phyloP scores from a whole-genome alignment of 2,888 invertebrate genomes.

The Amblyjoppa proteus region DNA sequence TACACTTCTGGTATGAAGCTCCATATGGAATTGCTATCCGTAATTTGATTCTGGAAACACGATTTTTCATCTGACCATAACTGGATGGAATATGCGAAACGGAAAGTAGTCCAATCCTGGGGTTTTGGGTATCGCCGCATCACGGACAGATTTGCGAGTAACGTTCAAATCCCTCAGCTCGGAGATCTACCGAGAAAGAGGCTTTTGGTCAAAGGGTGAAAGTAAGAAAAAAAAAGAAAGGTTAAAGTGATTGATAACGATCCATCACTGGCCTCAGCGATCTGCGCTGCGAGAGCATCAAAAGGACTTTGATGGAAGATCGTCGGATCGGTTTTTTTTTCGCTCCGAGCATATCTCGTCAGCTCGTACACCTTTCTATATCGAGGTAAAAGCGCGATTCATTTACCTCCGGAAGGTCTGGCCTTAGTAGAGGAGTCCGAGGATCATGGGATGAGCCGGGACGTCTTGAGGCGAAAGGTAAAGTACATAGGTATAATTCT shows the following conservation, averaged over 20 bases:
- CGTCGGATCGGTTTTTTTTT: conserved; percentile 34
- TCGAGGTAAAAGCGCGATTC: conserved; percentile 46
- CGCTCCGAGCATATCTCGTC: background rate
- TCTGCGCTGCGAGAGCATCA: conserved; percentile 29
- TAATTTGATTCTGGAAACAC: conserved; percentile 32
- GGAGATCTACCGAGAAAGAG: background rate
- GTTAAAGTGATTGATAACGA: conserved; percentile 59
- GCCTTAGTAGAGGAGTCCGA: conserved; percentile 35
- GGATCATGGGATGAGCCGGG: background rate
- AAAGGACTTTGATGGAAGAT: conserved; percentile 65
- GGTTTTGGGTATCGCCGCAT: no score
- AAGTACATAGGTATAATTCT: conserved; percentile 17
- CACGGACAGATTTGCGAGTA: no score
- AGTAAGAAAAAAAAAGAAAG: conserved; percentile 9
- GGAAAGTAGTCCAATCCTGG: no score
- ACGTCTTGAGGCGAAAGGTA: conserved; percentile 35
- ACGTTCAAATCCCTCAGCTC: background rate
- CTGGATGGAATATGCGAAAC: background rate
- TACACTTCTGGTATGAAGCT: background rate
- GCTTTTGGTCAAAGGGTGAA: conserved; percentile 9
- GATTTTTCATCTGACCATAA: background rate
- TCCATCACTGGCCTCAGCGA: conserved; percentile 40
- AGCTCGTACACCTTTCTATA: conserved; percentile 34
- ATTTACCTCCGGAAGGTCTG: conserved; percentile 48
- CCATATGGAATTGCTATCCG: background rate